A percentile compares a stretch with the other conserved stretches of the same genome.
Conservation (phyloP, 2,888 invertebrate species). For the Aleiodes testaceus region DNA sequence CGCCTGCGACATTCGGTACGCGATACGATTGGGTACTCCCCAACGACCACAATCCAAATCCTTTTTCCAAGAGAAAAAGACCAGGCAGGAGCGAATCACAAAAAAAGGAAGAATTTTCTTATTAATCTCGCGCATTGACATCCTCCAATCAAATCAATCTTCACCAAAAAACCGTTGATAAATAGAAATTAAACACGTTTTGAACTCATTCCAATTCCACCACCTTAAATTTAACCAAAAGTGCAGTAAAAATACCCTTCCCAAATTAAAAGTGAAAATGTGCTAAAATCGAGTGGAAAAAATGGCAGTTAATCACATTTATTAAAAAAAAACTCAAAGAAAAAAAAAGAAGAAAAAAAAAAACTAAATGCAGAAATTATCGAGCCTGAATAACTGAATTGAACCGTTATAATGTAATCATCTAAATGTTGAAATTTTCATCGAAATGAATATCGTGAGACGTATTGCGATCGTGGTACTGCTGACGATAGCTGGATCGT, state of each 20-base stretch:
- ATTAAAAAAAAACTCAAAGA: background rate
- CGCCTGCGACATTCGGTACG: conserved; percentile 72
- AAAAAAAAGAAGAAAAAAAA: background rate
- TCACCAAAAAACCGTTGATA: no score
- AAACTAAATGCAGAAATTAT: background rate
- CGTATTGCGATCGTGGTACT: conserved; percentile 56
- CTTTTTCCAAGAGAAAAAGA: background rate
- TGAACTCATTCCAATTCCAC: no score
- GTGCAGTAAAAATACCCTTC: no score
- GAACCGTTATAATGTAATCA: conserved; percentile 37
- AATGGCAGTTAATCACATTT: no score
- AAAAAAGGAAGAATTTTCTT: background rate
- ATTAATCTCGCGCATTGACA: no score
- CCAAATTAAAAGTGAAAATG: no score
- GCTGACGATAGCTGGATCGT: conserved; percentile 54
- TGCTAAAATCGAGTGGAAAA: no score
- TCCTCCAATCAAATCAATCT: background rate
- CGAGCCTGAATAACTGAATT: background rate
- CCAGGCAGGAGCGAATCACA: background rate
- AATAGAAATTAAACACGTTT: no score
- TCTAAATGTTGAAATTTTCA: conserved; percentile 33
- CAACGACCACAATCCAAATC: conserved; percentile 29
- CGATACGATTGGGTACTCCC: conserved; percentile 64
- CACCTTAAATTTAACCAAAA: no score
- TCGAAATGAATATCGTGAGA: conserved; percentile 59